Evolutionary conservation across 2,888 invertebrate genomes (phyloP), one percentile per base, ranked within the genome.

Genomic region (Caenorhabditis afra): DNA sequence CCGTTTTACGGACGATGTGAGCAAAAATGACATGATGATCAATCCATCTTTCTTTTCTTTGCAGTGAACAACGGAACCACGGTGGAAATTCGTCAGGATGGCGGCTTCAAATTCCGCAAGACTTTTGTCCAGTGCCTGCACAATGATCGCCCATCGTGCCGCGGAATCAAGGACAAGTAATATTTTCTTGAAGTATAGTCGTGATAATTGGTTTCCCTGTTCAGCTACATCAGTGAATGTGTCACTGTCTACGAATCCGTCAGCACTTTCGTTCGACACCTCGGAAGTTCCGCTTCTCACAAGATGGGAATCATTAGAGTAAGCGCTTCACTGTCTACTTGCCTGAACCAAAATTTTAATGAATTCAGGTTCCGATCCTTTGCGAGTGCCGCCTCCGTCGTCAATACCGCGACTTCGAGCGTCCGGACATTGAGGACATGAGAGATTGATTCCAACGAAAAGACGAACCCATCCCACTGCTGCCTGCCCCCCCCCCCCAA

Each of bases 341-440:
- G 29, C 29, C n/a, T n/a, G n/a, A 29, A 7, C 7, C 29, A 29
- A 29, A 29, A 29, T 5, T 5, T 7, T 29, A 3, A 29, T 29
- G n/a, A n/a, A n/a, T 64, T n/a, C 53, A 68, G 57, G 53, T 61
- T 3, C 71, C 71, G 8, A 71, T 71, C 23, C 23, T 61, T 12
- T 71, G 71, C 47, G 71, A 71, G n/a, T 71, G 71, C 44, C 71
- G 71, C 14, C 44, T 71, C 5, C 52, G 71, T 4, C 71, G 71
- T 7, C 71, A 71, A 49, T 71, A 64, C 41, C 71, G 71, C 10
- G 29, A 57, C 10, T 71, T 71, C 23, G 62, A 64, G 11, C 55
- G 64, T 12, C 49, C 23, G 1, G 61, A 39, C 3, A 23, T 22
- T 1, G 53, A 70, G 0, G 59, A 45, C 7, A 47, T 41, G 23